A percentile compares a stretch with the other conserved stretches of the same genome.
These are phyloP conservation scores for Grammomys surdaster DNA, from an alignment of 2,113 vertebrate species.

Conservation along the genomic window DNA sequence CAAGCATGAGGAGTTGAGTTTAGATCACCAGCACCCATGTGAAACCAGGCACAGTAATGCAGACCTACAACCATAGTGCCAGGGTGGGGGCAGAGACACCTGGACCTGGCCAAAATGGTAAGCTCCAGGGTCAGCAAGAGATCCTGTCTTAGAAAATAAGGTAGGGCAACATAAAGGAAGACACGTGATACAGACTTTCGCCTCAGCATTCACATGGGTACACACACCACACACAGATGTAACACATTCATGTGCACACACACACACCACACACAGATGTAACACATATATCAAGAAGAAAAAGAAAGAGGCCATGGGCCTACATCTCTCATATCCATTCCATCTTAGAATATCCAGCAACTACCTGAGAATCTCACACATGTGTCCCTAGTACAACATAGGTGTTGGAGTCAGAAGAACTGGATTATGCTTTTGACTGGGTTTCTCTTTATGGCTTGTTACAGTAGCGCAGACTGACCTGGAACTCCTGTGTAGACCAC, in stretches of 20 bases:
- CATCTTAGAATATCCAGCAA: rapidly evolving
- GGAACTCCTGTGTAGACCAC: neutral
- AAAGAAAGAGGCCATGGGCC: neutral
- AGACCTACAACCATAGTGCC: neutral
- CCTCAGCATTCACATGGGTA: neutral
- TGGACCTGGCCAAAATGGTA: neutral
- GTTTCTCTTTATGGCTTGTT: neutral
- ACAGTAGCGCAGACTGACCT: neutral
- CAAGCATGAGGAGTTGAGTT: too few species aligned
- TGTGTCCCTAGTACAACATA: neutral
- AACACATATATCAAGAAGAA: neutral
- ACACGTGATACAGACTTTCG: neutral
- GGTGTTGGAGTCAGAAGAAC: neutral
- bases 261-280: too few species aligned
- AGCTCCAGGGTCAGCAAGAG: neutral
- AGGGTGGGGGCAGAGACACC: neutral
- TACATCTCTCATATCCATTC: rapidly evolving
- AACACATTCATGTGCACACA: too few species aligned
- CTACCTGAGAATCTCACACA: too few species aligned
- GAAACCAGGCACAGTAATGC: neutral
- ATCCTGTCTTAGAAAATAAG: neutral
- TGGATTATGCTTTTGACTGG: neutral
- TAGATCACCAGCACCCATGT: neutral
- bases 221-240: neutral
- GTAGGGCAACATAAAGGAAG: neutral